A percentile compares a stretch with the other conserved stretches of the same genome.
These are phyloP conservation scores for Sepiola atlantica DNA, from an alignment of 2,888 invertebrate genomes.

Conservation along the genomic window DNA sequence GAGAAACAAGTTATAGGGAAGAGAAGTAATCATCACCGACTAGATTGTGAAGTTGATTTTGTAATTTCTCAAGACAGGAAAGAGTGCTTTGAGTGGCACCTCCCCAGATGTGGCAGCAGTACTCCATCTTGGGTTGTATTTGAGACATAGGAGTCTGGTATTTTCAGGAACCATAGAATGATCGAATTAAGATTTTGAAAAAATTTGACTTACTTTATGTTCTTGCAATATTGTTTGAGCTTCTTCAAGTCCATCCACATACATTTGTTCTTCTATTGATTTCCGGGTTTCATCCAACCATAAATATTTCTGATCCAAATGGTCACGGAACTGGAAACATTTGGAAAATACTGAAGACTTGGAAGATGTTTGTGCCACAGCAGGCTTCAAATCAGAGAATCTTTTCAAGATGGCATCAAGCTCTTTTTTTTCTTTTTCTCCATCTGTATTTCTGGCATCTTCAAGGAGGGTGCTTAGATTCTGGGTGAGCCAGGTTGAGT, in stretches of 20 bases:
- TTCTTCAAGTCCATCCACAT: constrained; percentile 68
- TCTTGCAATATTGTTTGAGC: constrained; percentile 67
- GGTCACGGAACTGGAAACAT: constrained; percentile 92
- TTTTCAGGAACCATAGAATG: no score
- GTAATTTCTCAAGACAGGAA: no score
- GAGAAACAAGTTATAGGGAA: no score
- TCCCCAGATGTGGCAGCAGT: no score
- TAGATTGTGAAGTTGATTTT: no score
- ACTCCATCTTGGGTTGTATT: no score
- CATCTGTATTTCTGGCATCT: constrained; percentile 87
- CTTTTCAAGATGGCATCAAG: constrained; percentile 84
- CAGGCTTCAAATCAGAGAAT: constrained; percentile 85
- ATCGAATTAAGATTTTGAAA: background rate
- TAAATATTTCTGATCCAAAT: constrained; percentile 87
- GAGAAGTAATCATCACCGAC: no score
- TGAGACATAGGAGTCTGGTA: no score
- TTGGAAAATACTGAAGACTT: constrained; percentile 93
- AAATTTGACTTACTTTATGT: constrained; percentile 63
- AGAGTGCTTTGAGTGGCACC: no score
- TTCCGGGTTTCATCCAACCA: constrained; percentile 76
- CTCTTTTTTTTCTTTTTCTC: constrained; percentile 85
- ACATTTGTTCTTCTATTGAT: constrained; percentile 65
- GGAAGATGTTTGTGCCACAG: constrained; percentile 92
- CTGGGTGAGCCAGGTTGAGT: constrained; percentile 96
- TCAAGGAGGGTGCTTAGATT: constrained; percentile 89